Conservation (phyloP, 2,888 invertebrate species). For the Campoplex nolae region DNA sequence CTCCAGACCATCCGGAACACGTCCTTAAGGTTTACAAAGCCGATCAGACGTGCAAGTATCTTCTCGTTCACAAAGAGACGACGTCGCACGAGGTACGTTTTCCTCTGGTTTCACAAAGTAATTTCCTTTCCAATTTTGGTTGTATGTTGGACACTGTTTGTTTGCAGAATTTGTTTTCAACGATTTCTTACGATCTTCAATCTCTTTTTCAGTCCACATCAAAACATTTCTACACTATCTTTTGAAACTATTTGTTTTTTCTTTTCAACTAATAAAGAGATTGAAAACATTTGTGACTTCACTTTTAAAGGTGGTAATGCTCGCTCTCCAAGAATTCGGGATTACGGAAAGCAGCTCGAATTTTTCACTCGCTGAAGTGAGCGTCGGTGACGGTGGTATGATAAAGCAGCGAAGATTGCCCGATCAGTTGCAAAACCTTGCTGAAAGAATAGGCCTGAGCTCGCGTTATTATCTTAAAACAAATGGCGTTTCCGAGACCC, state of each 20-base stretch:
- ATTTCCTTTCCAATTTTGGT: background rate
- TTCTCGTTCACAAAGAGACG: slow-evolving; percentile 97
- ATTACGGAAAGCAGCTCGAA: slow-evolving; percentile 97
- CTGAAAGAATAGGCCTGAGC: slow-evolving; percentile 96
- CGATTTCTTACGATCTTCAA: background rate
- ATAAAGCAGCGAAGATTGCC: slow-evolving; percentile 98
- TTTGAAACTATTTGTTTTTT: too few relatives aligned
- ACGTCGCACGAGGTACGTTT: slow-evolving; percentile 89
- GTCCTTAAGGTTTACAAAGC: slow-evolving; percentile 98
- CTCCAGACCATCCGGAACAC: slow-evolving; percentile 97
- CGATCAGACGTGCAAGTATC: slow-evolving; percentile 99
- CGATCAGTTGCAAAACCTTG: slow-evolving; percentile 97
- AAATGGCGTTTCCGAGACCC: slow-evolving; percentile 96
- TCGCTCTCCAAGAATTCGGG: slow-evolving; percentile 98
- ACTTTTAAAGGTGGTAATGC: slow-evolving; percentile 92
- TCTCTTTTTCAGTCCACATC: background rate
- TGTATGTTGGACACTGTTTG: background rate
- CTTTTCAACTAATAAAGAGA: background rate
- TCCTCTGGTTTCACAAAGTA: background rate
- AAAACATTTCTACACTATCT: background rate
- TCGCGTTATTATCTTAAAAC: slow-evolving; percentile 98
- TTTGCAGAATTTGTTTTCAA: background rate
- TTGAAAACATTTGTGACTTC: background rate
- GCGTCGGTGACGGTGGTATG: slow-evolving; percentile 97
- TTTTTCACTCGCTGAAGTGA: slow-evolving; percentile 98